These are phyloP conservation scores for Tortrix viridana DNA, from an alignment of 2,888 invertebrate genomes.

Conservation along the genomic window DNA sequence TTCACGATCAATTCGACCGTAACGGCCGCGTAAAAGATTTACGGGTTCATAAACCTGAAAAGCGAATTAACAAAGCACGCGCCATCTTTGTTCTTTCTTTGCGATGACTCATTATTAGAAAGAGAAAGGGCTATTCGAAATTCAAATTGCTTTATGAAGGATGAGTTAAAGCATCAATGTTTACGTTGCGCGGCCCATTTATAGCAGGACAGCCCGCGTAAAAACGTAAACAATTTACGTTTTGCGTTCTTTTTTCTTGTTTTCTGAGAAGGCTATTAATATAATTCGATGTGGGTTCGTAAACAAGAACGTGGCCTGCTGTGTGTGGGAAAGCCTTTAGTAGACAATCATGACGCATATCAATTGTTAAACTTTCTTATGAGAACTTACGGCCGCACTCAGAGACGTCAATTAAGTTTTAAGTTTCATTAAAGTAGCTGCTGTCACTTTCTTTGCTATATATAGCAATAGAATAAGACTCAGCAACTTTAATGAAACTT, in stretches of 20 bases:
- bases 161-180: background rate
- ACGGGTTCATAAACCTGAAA: conserved; percentile 13
- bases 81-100: background rate
- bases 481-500: too few relatives aligned
- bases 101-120: background rate
- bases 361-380: too few relatives aligned
- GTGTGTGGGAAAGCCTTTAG: background rate
- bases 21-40: conserved; percentile 9
- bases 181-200: background rate
- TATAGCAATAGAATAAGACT: too few relatives aligned
- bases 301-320: background rate
- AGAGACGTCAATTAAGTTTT: too few relatives aligned
- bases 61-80: background rate
- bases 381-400: too few relatives aligned
- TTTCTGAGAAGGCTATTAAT: conserved; percentile 7
- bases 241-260: background rate
- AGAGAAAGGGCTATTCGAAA: background rate
- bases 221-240: background rate
- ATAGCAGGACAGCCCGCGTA: background rate
- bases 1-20: conserved; percentile 9
- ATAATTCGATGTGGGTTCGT: background rate
- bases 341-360: background rate
- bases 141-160: background rate
- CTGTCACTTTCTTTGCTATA: too few relatives aligned
- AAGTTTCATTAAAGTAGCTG: too few relatives aligned